Evolutionary conservation across 2,113 vertebrate species (phyloP), one percentile per base, ranked within the genome.

Genomic region (Platycercus adscitus): DNA sequence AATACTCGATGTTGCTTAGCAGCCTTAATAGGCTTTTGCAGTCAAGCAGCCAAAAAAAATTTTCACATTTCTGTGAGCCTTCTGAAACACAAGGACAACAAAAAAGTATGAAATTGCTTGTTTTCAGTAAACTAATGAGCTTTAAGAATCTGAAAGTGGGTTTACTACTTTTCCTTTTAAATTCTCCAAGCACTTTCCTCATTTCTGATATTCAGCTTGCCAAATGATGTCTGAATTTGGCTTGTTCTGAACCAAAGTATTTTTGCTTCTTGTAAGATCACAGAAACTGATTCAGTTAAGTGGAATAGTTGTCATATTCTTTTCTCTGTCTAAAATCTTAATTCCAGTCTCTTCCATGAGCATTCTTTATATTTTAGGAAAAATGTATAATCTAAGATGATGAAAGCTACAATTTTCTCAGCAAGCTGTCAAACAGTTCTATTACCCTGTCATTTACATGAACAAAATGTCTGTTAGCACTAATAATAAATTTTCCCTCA

Each of bases 341-440:
- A 91, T 94, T 94, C 64, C 11, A 80, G 13, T 77, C 92, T 92
- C 55, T 96, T 94, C 66, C 47, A 66, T 80, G 53, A 79, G 63
- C 81, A 44, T 93, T 96, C 94, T 68, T 70, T 96, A 92, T 96
- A 96, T 96, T 97, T 97, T 95, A 83, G 91, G 95, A 95, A 96
- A 90, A 96, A 95, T 49, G 77, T 96, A 83, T 97, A 93, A 94
- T 89, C 69, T 86, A 86, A 75, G 50, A 93, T 77, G 86, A 96
- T 97, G 78, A 97, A 96, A 96, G 93, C 83, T 96, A 73, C 68
- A 96, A 96, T 97, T 97, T 95, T 97, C 95, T 89, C 75, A 91
- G 88, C 78, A 94, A 91, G 88, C 92, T 96, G 95, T 97, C 97
- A 97, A 97, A 96, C 81, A 81, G 58, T 88, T 95, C 81, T 94